Conservation (phyloP, 37 sponge, comb jelly and placozoan genomes). For the Beroe forskalii region DNA sequence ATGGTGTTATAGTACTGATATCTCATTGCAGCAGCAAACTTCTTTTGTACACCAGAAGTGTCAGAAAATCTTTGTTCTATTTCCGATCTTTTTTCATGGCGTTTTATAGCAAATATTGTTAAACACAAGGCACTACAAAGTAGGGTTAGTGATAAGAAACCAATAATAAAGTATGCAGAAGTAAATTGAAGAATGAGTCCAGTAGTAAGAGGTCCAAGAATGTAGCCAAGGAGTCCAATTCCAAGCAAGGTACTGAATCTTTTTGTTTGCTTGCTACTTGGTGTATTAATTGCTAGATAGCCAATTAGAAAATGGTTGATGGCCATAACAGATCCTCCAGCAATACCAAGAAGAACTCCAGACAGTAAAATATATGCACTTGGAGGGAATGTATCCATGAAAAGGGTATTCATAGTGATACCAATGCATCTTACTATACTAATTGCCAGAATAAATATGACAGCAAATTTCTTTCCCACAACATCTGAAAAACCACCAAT, state of each 20-base stretch:
- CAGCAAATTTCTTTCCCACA: constrained; percentile 20
- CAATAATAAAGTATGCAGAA: not conserved
- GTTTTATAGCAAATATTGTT: not conserved
- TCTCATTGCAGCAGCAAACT: not conserved
- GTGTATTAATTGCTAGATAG: constrained; percentile 29
- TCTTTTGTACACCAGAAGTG: not conserved
- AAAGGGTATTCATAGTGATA: not conserved
- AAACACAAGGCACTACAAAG: not conserved
- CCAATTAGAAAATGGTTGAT: not conserved
- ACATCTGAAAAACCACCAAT: constrained; percentile 15
- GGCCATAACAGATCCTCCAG: constrained; percentile 12
- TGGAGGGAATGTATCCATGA: not conserved
- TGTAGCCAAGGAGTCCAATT: not conserved
- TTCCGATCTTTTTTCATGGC: not conserved
- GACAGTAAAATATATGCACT: not conserved
- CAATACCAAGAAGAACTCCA: constrained; percentile 14
- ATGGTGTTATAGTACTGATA: constrained; percentile 4
- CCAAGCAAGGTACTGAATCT: constrained; percentile 9
- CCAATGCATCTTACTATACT: not conserved
- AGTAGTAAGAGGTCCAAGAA: not conserved
- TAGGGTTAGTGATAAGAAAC: not conserved
- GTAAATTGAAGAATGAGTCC: constrained; percentile 1
- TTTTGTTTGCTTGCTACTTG: not conserved
- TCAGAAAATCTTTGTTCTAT: not conserved
- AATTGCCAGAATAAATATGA: not conserved